Conservation (phyloP, 2,888 invertebrate genomes). For the Serrognathus titanus region DNA sequence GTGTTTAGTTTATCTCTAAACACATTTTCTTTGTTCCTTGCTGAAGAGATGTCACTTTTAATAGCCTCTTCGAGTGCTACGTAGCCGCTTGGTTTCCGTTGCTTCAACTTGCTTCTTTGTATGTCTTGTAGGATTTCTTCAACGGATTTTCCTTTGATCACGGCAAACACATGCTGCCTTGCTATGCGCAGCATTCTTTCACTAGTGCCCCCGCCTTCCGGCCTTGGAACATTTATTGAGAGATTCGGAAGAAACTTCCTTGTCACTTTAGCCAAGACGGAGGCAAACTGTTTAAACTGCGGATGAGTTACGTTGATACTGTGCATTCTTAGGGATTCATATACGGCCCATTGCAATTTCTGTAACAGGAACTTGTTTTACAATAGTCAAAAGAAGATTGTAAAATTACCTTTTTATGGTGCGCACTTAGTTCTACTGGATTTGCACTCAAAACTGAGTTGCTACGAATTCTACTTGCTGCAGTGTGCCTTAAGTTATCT, state of each 20-base stretch:
- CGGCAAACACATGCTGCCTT: slow-evolving; percentile 61
- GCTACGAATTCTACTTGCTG: slow-evolving; percentile 37
- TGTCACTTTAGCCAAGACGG: slow-evolving; percentile 64
- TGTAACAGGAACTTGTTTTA: slow-evolving; percentile 33
- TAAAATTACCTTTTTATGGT: slow-evolving; percentile 60
- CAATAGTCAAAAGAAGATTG: not conserved
- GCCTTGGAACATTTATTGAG: slow-evolving; percentile 46
- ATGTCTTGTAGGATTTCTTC: slow-evolving; percentile 58
- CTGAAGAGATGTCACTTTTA: slow-evolving; percentile 19
- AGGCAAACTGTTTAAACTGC: slow-evolving; percentile 69
- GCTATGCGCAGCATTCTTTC: slow-evolving; percentile 72
- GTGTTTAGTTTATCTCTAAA: slow-evolving; percentile 23
- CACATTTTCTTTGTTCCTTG: slow-evolving; percentile 21
- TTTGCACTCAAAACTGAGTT: slow-evolving; percentile 49
- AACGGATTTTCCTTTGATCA: slow-evolving; percentile 61
- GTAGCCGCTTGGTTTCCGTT: slow-evolving; percentile 53
- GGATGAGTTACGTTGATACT: slow-evolving; percentile 68
- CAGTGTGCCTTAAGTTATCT: not conserved
- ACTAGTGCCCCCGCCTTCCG: slow-evolving; percentile 60
- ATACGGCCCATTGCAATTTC: slow-evolving; percentile 81
- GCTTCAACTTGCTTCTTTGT: slow-evolving; percentile 38
- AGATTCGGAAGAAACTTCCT: slow-evolving; percentile 61
- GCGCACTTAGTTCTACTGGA: slow-evolving; percentile 55
- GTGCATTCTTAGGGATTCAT: slow-evolving; percentile 68
- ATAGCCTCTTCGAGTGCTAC: slow-evolving; percentile 48